Evolutionary conservation across 2,888 invertebrate genomes (phyloP).

Genomic region (Xanthostigma xanthostigma): DNA sequence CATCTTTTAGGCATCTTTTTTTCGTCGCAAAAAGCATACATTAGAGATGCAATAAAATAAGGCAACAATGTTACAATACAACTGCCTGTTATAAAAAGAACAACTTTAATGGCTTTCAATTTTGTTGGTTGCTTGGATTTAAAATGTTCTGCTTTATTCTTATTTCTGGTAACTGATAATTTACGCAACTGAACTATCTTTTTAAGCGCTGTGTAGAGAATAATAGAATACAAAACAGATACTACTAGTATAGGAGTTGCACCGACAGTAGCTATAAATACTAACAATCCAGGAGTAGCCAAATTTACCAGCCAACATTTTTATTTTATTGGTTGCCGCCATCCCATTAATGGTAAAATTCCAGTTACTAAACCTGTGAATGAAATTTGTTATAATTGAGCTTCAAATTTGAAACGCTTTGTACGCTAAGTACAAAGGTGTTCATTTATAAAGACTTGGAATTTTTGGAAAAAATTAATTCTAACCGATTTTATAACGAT

Average conservation of each 20-base stretch:
- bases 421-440: too few species aligned
- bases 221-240: slow-evolving; percentile 38
- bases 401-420: too few species aligned
- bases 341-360: slow-evolving; percentile 43
- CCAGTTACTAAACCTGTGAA: slow-evolving; percentile 38
- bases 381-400: too few species aligned
- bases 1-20: slow-evolving; percentile 32
- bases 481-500: too few species aligned
- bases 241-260: slow-evolving; percentile 33
- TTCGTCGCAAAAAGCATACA: slow-evolving; percentile 37
- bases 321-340: slow-evolving; percentile 34
- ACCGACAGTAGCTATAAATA: slow-evolving; percentile 39
- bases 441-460: too few species aligned
- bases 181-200: slow-evolving; percentile 34
- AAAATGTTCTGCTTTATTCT: slow-evolving; percentile 14
- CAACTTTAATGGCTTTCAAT: slow-evolving; percentile 46
- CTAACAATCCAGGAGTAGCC: slow-evolving; percentile 36
- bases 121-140: slow-evolving; percentile 31
- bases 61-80: slow-evolving; percentile 48
- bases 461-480: too few species aligned
- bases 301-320: slow-evolving; percentile 40
- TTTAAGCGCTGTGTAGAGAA: slow-evolving; percentile 38
- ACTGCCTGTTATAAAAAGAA: slow-evolving; percentile 42
- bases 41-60: slow-evolving; percentile 39
- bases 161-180: slow-evolving; percentile 19